phyloP scores from a whole-genome alignment of 2,888 invertebrate species.

The Rhagophthalmus giganteus region DNA sequence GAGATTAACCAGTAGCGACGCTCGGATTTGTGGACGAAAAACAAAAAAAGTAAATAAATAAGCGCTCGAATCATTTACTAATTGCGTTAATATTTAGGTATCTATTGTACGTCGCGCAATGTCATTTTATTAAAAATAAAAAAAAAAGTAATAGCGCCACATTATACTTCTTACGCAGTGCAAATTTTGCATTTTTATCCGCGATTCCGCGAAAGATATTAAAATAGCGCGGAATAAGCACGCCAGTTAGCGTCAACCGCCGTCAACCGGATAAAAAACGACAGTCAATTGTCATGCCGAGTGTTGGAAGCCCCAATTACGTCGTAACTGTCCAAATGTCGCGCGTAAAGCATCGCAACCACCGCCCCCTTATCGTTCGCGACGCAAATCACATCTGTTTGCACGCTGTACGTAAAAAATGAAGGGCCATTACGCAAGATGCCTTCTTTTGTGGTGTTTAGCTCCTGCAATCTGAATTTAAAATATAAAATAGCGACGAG shows the following conservation, averaged over 20 bases:
- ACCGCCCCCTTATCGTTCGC: constrained; percentile 7
- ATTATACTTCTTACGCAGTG: too few species aligned
- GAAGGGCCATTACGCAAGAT: constrained; percentile 22
- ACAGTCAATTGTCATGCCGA: constrained; percentile 15
- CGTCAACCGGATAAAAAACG: constrained; percentile 18
- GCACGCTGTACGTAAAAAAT: constrained; percentile 24
- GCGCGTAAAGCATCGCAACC: constrained; percentile 16
- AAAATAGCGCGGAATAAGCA: constrained; percentile 15
- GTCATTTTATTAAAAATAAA: not conserved
- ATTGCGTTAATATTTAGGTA: too few species aligned
- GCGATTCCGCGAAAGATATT: constrained; percentile 15
- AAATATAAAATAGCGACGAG: constrained; percentile 23
- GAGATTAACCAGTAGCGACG: not conserved
- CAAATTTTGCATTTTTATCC: constrained; percentile 24
- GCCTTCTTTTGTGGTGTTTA: constrained; percentile 28
- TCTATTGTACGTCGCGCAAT: too few species aligned
- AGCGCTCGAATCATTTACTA: not conserved
- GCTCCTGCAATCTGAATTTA: constrained; percentile 26
- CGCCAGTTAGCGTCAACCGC: constrained; percentile 21
- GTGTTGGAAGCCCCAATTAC: constrained; percentile 21
- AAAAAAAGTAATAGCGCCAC: too few species aligned
- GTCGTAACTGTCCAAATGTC: constrained; percentile 15
- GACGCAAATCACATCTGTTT: constrained; percentile 25
- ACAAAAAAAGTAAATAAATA: too few species aligned
- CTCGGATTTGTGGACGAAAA: too few species aligned